Conservation (phyloP, 2,113 vertebrate species). For the Brachyhypopomus occidentalis region DNA sequence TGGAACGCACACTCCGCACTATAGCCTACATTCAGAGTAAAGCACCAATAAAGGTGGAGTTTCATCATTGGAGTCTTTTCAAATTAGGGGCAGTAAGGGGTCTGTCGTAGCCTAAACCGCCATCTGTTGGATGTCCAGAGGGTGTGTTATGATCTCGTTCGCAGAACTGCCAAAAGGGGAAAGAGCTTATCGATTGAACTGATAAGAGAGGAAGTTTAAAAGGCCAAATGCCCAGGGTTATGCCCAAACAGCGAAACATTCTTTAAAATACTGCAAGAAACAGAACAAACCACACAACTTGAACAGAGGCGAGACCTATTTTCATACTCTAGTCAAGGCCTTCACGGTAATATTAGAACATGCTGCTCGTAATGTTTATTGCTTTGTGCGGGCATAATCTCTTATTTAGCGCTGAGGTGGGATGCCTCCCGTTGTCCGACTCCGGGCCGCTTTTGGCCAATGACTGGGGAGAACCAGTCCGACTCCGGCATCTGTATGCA, state of each 20-base stretch:
- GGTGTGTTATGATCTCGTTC: conserved; percentile 73
- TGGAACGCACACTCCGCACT: neutral
- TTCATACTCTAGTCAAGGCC: neutral
- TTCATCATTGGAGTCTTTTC: neutral
- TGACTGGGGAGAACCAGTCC: conserved; percentile 85
- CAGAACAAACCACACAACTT: neutral
- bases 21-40: neutral
- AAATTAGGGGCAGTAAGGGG: neutral
- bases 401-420: conserved; percentile 58
- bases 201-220: conserved; percentile 80
- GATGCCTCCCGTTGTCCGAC: conserved; percentile 71
- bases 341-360: conserved; percentile 26
- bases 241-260: conserved; percentile 47
- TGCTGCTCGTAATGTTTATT: conserved; percentile 56
- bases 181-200: conserved; percentile 76
- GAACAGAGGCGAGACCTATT: conserved; percentile 1
- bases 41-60: neutral
- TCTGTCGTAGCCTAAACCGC: conserved; percentile 20
- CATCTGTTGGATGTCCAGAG: conserved; percentile 63
- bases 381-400: conserved; percentile 62
- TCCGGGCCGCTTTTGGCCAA: conserved; percentile 79
- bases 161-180: conserved; percentile 67
- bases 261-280: neutral
- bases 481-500: conserved; percentile 86
- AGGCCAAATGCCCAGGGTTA: conserved; percentile 67